These are phyloP conservation scores for Bombycilla garrulus DNA, from an alignment of 2,113 vertebrate genomes.

Conservation along the genomic window DNA sequence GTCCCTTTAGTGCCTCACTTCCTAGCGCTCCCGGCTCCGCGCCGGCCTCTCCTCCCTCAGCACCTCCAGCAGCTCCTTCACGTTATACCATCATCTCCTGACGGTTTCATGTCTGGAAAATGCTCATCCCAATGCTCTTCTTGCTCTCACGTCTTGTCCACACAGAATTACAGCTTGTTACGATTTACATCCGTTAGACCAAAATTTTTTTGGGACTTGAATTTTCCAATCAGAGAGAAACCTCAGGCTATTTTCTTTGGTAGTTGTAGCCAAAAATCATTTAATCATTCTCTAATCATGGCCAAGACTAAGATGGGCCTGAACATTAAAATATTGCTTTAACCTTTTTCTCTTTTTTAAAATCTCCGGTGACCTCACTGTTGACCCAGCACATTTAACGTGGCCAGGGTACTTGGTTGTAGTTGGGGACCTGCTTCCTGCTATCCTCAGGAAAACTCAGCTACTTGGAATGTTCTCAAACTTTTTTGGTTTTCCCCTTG, in stretches of 20 bases:
- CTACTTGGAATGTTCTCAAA: not conserved
- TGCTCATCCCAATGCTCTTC: not conserved
- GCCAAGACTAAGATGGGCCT: not conserved
- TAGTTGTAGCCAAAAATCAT: not conserved
- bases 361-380: not conserved
- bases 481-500: not conserved
- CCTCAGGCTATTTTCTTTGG: not conserved
- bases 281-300: not conserved
- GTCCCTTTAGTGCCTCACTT: not conserved
- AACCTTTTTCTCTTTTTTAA: not conserved
- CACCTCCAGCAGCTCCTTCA: not conserved
- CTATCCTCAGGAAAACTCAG: not conserved
- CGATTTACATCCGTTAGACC: too few species aligned
- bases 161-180: not conserved
- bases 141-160: not conserved
- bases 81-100: not conserved
- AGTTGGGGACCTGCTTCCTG: not conserved
- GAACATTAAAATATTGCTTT: not conserved
- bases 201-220: not conserved
- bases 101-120: accelerated
- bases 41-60: too few species aligned
- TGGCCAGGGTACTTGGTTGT: not conserved
- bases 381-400: not conserved
- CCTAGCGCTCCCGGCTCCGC: accelerated
- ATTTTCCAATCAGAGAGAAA: not conserved